These are phyloP conservation scores for Euphydryas editha DNA, from an alignment of 2,888 invertebrate species.

Conservation along the genomic window DNA sequence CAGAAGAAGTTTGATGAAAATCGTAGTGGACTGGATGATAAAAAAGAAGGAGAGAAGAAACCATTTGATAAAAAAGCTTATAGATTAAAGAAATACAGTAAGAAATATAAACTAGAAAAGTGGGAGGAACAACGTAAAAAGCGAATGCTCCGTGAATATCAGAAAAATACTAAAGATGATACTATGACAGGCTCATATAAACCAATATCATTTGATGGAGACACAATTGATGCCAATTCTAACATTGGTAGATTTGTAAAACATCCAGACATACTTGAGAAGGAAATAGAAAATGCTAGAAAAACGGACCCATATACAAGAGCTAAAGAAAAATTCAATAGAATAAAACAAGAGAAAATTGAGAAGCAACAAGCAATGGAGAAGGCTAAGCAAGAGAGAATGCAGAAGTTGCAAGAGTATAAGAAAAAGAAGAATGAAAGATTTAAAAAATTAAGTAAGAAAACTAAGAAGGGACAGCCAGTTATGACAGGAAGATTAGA, in stretches of 20 bases:
- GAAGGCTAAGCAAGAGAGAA: conserved; percentile 82
- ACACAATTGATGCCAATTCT: conserved; percentile 60
- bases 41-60: conserved; percentile 68
- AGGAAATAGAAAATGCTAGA: conserved; percentile 46
- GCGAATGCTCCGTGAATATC: conserved; percentile 80
- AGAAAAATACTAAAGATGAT: conserved; percentile 82
- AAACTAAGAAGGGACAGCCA: conserved; percentile 92
- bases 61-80: conserved; percentile 88
- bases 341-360: conserved; percentile 82
- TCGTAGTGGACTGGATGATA: conserved; percentile 45
- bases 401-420: conserved; percentile 86
- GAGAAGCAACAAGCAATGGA: conserved; percentile 74
- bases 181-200: conserved; percentile 70
- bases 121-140: conserved; percentile 87
- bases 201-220: conserved; percentile 79
- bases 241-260: conserved; percentile 66
- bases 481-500: conserved; percentile 92
- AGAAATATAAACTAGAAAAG: conserved; percentile 87
- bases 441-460: conserved; percentile 89
- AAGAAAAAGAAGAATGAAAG: conserved; percentile 88
- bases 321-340: conserved; percentile 81
- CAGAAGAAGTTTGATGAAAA: conserved; percentile 62
- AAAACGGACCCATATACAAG: conserved; percentile 74
- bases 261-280: conserved; percentile 71
- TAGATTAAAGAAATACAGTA: conserved; percentile 87